Percentiles rank a stretch among this genome's conserved stretches.
These are phyloP conservation scores for Smutsia gigantea DNA, from an alignment of 2,797 vertebrate genomes.

Conservation along the genomic window DNA sequence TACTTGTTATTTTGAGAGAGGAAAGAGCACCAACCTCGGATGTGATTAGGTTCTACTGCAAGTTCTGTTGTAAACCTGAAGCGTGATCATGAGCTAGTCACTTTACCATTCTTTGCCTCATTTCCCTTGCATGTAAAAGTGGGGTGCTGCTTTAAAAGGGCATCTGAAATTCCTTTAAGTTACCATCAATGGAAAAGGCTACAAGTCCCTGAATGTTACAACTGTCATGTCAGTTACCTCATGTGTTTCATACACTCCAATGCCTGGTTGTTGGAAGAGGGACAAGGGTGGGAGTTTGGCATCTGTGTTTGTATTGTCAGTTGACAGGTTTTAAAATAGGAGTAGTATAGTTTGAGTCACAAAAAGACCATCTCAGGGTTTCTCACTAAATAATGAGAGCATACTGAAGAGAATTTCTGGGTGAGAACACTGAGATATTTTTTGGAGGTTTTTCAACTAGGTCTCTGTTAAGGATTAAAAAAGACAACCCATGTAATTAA, in stretches of 20 bases:
- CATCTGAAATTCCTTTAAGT: background rate
- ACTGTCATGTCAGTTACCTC: background rate
- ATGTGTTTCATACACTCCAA: background rate
- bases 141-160: background rate
- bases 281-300: background rate
- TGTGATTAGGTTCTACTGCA: background rate
- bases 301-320: conserved; percentile 15
- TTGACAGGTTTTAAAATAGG: background rate
- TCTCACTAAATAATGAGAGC: conserved; percentile 15
- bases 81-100: background rate
- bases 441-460: conserved; percentile 33
- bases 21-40: background rate
- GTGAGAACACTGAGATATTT: background rate
- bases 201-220: background rate
- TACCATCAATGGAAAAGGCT: background rate
- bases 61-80: background rate
- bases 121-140: background rate
- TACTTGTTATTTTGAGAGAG: conserved; percentile 7
- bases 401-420: background rate
- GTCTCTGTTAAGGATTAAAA: background rate
- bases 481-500: background rate
- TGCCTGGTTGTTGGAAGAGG: background rate
- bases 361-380: background rate
- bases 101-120: background rate
- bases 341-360: background rate